Base-by-base conservation (phyloP, 2,797 vertebrate genomes). In the Tragopan temminckii region DNA sequence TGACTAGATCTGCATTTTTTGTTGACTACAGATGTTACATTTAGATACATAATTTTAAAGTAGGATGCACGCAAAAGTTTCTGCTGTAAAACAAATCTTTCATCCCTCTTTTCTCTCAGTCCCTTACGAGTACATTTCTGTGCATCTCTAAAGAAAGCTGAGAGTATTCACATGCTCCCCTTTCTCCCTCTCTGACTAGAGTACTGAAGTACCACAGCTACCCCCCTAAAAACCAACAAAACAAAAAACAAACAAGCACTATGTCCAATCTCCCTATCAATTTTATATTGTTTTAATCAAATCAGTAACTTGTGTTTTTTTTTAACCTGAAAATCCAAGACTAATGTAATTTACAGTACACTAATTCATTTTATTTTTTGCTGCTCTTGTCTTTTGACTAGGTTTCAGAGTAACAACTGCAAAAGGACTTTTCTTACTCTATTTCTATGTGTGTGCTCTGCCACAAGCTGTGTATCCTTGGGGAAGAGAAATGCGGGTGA, bases 31-130 rank as follows among this genome's bases (percentile, higher is more conserved):
- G 79, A 79, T 90, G 57, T 85, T 92, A 9, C 1, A 1, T 63
- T 93, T 83, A 85, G 79, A 80, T 86, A 70, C 36, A 82, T 69
- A 16, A 43, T 79, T 70, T 90, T 72, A 48, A 74, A 63, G 53
- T 76, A 58, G 42, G 17, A 35, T 23, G 52, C 33, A 53, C 81
- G 79, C 87, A 77, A 70, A 91, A 85, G 57, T 77, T 78, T 48
- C 35, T 69, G 36, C 72, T 91, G 48, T 92, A 48, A 91, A 95
- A 50, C 53, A 95, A 91, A 77, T 68, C 40, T 93, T 97, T 75
- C 85, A 57, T 94, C 78, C 19, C 24, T 93, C 31, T 86, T 92
- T 80, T 70, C 43, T 33, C 35, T 68, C 62, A 52, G 62, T 43
- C 57, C 53, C 12, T 4, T 81, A 80, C 58, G 62, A 91, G 67